Evolutionary conservation across 2,113 vertebrate species (phyloP), one percentile per base, ranked within the genome.

Genomic region (Oryzias melastigma): DNA sequence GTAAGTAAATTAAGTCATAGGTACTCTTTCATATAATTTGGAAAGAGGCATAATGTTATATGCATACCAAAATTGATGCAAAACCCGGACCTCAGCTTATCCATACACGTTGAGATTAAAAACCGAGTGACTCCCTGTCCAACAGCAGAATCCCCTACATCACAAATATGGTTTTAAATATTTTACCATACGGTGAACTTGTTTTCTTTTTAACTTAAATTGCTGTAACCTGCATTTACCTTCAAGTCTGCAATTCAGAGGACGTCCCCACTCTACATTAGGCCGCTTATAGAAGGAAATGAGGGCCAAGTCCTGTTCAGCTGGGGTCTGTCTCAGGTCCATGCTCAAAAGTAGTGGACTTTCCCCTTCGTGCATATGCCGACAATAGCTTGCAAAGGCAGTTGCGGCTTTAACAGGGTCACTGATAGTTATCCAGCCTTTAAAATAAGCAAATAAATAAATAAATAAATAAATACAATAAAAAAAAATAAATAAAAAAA

Each of bases 191-290:
- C 3, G 6, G 3, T 27, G 6, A 27, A 27, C 6, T 5, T 0
- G 4, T 27, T 49, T 49, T 12, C 4, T 14, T n/a, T 22, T 49
- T 8, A 3, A 12, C 7, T 35, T 35, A 35, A 13, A 20, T 13
- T 4, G 12, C 10, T 19, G 18, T 49, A 10, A 49, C 47, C 20
- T 49, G 18, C 20, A 49, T 49, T 3, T 41, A 65, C 62, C 43
- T 55, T 65, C 44, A 42, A 49, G 45, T 56, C 2, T 65, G 62
- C 19, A 60, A 45, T 52, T 63, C 41, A 67, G 48, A 12, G 55
- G 48, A 8, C 48, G 15, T 58, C 13, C 65, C 71, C 72, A 64
- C 63, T 68, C n/a, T 49, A 68, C 65, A 58, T 63, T 75, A 4
- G 65, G 54, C 35, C 15, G 54, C 44, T 68, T 68, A 5, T 54